Conservation (phyloP, 1,140 invertebrate species). For the Euura saliciscinereae region DNA sequence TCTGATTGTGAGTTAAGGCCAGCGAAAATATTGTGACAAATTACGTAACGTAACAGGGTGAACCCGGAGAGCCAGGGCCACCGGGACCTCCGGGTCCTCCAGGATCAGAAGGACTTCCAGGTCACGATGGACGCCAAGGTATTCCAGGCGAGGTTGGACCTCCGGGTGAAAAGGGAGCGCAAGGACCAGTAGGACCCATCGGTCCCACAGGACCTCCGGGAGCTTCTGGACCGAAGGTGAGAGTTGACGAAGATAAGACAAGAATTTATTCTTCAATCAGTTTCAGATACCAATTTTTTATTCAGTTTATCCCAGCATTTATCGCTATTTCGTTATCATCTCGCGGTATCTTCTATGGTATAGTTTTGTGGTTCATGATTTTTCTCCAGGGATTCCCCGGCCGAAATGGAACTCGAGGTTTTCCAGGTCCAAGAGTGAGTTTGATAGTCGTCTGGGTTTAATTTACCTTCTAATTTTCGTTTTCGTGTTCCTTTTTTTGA, state of each 20-base stretch:
- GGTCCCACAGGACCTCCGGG: constrained; percentile 74
- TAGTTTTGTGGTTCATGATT: too few species aligned
- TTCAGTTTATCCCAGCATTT: not conserved
- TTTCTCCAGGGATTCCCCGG: too few species aligned
- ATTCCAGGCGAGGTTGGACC: constrained; percentile 74
- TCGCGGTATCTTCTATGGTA: constrained; percentile 13
- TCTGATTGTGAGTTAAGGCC: too few species aligned
- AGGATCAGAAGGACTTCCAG: constrained; percentile 78
- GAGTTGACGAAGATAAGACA: constrained; percentile 24
- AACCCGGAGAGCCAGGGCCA: constrained; percentile 88
- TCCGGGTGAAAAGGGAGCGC: constrained; percentile 66
- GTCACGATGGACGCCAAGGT: constrained; percentile 81
- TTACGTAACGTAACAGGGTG: constrained; percentile 67
- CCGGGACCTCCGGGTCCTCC: constrained; percentile 82
- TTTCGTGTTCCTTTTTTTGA: too few species aligned
- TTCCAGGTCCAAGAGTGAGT: too few species aligned
- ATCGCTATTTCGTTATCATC: constrained; percentile 5
- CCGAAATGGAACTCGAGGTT: too few species aligned
- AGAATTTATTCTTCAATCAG: too few species aligned
- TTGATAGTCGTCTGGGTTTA: too few species aligned
- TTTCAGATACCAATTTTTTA: not conserved
- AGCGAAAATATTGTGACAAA: not conserved
- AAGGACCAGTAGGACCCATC: constrained; percentile 71
- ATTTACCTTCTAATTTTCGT: too few species aligned
- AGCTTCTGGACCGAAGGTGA: constrained; percentile 72